Evolutionary conservation across 1,140 invertebrate genomes (phyloP).

Genomic region (Phenacoccus solenopsis): DNA sequence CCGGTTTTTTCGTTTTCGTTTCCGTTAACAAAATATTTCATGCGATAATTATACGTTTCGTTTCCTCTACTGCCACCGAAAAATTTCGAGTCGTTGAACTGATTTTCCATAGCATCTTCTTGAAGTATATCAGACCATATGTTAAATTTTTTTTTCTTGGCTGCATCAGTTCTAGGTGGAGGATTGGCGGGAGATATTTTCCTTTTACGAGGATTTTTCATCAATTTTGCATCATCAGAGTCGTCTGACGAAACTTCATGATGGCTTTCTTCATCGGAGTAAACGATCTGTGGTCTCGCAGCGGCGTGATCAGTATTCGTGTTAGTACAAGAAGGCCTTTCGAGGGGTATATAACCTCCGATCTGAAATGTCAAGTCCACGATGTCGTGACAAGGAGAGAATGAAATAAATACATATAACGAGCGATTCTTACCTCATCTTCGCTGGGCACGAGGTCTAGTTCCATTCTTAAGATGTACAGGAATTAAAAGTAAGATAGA

Average conservation of each 20-base stretch:
- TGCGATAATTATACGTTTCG: background rate
- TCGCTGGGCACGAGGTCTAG: background rate
- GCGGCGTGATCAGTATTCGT: background rate
- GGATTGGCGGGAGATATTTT: background rate
- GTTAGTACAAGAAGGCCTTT: background rate
- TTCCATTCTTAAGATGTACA: background rate
- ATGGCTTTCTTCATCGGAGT: background rate
- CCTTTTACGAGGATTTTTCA: background rate
- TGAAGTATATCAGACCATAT: conserved; percentile 1
- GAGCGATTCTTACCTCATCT: background rate
- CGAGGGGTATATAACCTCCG: background rate
- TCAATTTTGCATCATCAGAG: background rate
- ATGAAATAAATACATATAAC: background rate
- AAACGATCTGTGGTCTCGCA: background rate
- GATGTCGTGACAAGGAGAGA: background rate
- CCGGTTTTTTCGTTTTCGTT: background rate
- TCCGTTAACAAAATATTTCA: background rate
- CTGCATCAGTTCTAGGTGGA: background rate
- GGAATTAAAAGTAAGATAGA: too few relatives aligned
- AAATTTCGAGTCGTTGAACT: background rate
- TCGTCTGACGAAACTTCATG: background rate
- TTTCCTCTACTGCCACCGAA: background rate
- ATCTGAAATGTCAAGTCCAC: background rate
- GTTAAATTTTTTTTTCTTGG: background rate
- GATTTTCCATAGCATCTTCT: conserved; percentile 8